phyloP scores from a whole-genome alignment of 2,113 vertebrate species.

The Scopus umbretta region DNA sequence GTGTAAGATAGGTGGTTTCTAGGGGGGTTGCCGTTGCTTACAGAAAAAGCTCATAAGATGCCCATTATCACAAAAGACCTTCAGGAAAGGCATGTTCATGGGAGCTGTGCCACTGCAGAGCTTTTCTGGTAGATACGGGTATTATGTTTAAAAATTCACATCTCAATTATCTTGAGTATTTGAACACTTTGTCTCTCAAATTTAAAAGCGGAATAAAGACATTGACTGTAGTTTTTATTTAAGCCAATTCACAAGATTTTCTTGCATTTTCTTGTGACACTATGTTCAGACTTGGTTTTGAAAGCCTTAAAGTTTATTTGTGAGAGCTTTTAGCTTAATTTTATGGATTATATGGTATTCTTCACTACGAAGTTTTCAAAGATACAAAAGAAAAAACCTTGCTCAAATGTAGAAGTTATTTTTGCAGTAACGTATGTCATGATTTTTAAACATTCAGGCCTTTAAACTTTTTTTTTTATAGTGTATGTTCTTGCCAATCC shows the following conservation, averaged over 20 bases:
- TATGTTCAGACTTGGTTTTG: conserved; percentile 41
- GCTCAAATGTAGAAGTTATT: conserved; percentile 82
- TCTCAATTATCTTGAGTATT: neutral
- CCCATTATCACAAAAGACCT: neutral
- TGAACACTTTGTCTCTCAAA: neutral
- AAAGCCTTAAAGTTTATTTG: conserved; percentile 67
- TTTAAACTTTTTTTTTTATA: conserved; percentile 87
- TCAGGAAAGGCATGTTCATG: neutral
- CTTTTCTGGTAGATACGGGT: neutral
- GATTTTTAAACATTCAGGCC: conserved; percentile 86
- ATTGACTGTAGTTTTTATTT: conserved; percentile 23
- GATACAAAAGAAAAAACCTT: conserved; percentile 78
- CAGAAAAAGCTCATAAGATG: neutral
- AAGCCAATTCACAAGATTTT: conserved; percentile 29
- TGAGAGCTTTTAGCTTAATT: conserved; percentile 60
- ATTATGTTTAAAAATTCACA: neutral
- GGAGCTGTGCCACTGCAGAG: neutral
- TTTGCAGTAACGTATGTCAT: conserved; percentile 85
- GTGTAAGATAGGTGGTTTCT: neutral
- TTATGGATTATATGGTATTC: conserved; percentile 66
- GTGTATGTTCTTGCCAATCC: conserved; percentile 88
- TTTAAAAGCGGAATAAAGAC: neutral
- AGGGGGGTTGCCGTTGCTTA: neutral
- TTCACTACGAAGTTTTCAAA: conserved; percentile 71
- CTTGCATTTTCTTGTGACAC: conserved; percentile 17